Conservation (phyloP, 2,113 vertebrate species). For the Falcunculus frontatus region DNA sequence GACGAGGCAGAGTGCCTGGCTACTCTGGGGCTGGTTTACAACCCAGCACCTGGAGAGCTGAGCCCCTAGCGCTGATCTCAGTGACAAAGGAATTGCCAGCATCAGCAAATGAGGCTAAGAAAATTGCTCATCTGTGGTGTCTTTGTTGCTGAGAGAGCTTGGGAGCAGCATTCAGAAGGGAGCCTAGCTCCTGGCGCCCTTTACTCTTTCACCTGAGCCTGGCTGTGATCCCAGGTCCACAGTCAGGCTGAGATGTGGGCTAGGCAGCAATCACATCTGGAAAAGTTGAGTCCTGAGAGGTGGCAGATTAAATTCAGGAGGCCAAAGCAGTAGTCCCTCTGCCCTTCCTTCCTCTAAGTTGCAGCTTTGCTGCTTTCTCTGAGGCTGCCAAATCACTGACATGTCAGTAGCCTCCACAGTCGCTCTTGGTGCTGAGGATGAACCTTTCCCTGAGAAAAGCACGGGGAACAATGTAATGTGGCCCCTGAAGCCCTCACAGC, state of each 20-base stretch:
- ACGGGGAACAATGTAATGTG: not conserved
- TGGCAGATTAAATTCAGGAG: not conserved
- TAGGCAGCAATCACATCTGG: not conserved
- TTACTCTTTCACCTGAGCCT: not conserved
- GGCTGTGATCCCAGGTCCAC: not conserved
- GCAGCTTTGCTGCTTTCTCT: not conserved
- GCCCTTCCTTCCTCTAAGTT: not conserved
- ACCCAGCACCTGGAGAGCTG: not conserved
- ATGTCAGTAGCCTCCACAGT: rapidly evolving
- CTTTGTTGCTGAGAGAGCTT: not conserved
- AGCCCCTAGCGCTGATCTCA: not conserved
- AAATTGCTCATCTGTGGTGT: not conserved
- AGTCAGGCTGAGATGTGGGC: not conserved
- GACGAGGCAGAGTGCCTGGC: not conserved
- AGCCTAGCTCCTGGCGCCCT: not conserved
- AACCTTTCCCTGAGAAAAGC: not conserved
- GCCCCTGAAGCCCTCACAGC: not conserved
- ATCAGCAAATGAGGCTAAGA: not conserved
- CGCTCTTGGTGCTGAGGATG: not conserved
- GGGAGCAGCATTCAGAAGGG: not conserved
- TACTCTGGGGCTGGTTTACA: not conserved
- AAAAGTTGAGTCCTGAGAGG: not conserved
- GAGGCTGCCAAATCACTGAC: not conserved
- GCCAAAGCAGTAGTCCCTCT: not conserved
- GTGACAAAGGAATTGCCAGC: not conserved